Evolutionary conservation across 2,888 invertebrate genomes (phyloP), one percentile per base, ranked within the genome.

Genomic region (Drosophila lutescens): DNA sequence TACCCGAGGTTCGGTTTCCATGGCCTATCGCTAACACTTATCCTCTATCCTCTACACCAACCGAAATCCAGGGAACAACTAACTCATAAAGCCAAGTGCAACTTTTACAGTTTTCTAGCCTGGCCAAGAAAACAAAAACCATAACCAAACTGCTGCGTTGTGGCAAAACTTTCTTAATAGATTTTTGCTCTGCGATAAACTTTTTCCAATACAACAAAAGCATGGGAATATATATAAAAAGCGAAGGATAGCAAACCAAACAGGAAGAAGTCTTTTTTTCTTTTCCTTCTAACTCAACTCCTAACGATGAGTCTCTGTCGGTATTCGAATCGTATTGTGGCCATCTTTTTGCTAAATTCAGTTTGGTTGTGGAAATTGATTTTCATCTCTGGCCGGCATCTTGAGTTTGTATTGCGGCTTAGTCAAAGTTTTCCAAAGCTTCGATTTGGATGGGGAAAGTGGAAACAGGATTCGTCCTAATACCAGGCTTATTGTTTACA

Each of bases 101-200:
- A 82, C 54, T 79, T 80, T 78, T 77, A 70, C 57, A 56, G 41
- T 70, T 72, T 80, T 69, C 62, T 68, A 66, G 61, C 57, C 36
- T 10, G 20, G 62, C 38, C 41, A 65, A 66, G 74, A 78, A 79
- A 78, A 70, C 74, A 78, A 79, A 75, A 80, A 55, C 65, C 50
- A 80, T 79, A 68, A 68, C 55, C 51, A 77, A 83, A 80, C 84
- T 83, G 82, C 82, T 82, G 81, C 75, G 80, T 63, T 80, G 80
- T 80, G 79, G 79, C 75, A 80, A 74, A 83, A 85, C 82, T 85
- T 85, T 85, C 86, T 85, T 85, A 85, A 85, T 85, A 85, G 85
- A 80, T 86, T 85, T 85, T 76, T 74, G 71, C 77, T 68, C 78
- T 66, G 74, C 72, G 77, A 84, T 82, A 79, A 85, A 84, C 63